phyloP scores from a whole-genome alignment of 2,113 vertebrate genomes.

The Polypterus senegalus region DNA sequence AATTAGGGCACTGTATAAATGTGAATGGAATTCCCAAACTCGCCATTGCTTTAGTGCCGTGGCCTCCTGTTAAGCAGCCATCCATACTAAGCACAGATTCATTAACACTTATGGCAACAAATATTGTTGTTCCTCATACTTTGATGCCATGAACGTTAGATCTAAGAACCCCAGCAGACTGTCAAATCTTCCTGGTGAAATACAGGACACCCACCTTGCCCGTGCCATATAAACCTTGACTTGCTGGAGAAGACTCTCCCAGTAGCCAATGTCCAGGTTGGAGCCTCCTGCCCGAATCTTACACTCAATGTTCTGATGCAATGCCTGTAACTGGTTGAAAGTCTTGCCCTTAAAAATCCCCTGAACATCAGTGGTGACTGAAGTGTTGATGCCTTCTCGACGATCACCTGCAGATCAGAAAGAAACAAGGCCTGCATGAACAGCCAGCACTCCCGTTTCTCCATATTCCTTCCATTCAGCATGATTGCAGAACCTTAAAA shows the following conservation, averaged over 20 bases:
- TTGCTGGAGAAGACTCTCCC: conserved; percentile 92
- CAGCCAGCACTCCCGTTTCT: too few species aligned
- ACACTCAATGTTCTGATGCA: conserved; percentile 82
- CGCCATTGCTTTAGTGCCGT: fast-evolving
- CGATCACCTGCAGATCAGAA: conserved; percentile 60
- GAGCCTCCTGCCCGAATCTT: conserved; percentile 83
- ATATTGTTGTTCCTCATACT: too few species aligned
- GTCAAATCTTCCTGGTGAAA: too few species aligned
- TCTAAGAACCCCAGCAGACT: too few species aligned
- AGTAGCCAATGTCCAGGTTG: conserved; percentile 93
- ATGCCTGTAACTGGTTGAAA: conserved; percentile 83
- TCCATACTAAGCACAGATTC: too few species aligned
- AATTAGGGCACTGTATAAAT: not conserved
- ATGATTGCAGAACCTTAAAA: too few species aligned
- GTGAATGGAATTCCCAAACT: too few species aligned
- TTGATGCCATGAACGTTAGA: too few species aligned
- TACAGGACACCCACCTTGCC: conserved; percentile 56
- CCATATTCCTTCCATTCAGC: too few species aligned
- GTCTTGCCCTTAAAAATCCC: conserved; percentile 94
- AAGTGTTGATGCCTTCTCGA: conserved; percentile 87
- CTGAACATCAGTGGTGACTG: conserved; percentile 85
- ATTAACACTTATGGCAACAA: too few species aligned
- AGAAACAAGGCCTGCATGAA: not conserved
- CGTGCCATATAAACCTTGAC: conserved; percentile 89
- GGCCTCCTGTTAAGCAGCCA: not conserved